A percentile compares a stretch with the other conserved stretches of the same genome.
Evolutionary conservation across 2,113 vertebrate species (phyloP).

Genomic region (human (Homo sapiens)): DNA sequence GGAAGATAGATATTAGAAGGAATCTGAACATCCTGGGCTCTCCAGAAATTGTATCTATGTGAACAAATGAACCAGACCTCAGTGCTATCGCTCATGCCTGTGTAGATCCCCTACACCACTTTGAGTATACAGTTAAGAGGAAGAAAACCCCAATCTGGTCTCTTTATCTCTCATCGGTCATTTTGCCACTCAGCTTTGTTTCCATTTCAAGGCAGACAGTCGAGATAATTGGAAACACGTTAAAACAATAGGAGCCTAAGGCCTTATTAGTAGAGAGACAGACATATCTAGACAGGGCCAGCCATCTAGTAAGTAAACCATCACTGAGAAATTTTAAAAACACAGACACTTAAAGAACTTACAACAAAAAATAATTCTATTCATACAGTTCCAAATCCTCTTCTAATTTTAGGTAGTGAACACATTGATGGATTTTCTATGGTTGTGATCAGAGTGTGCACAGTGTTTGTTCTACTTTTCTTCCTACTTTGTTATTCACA

Average conservation of each 20-base stretch:
- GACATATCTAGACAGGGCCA: background rate
- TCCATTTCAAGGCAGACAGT: background rate
- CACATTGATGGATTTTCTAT: background rate
- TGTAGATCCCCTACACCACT: background rate
- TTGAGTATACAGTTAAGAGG: background rate
- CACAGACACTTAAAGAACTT: background rate
- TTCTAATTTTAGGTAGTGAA: background rate
- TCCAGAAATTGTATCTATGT: background rate
- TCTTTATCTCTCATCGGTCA: background rate
- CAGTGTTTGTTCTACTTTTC: background rate
- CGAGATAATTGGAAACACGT: background rate
- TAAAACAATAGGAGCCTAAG: constrained; percentile 6
- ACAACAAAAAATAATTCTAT: background rate
- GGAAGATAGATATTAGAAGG: background rate
- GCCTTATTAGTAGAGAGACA: constrained; percentile 2
- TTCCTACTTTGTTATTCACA: constrained; percentile 5
- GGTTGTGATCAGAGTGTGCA: background rate
- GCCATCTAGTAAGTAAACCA: background rate
- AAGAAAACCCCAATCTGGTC: background rate
- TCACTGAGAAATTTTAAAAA: background rate
- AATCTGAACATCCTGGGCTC: background rate
- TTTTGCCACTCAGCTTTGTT: background rate
- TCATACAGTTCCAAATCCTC: background rate
- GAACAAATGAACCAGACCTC: background rate
- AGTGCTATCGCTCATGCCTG: background rate